phyloP scores from a whole-genome alignment of 2,113 vertebrate species.

The Struthio camelus region DNA sequence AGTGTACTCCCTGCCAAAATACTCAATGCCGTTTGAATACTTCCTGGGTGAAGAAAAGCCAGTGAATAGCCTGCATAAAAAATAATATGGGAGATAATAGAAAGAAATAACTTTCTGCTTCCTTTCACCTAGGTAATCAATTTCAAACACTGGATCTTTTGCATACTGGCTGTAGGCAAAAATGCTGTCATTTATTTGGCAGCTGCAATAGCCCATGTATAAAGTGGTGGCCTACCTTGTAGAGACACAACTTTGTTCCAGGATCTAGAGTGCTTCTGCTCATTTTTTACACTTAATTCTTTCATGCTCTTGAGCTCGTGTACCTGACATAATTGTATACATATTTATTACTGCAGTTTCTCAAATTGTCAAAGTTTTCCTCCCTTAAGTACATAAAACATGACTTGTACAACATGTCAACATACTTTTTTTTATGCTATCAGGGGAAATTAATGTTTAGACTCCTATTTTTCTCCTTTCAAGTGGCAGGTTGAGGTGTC shows the following conservation, averaged over 20 bases:
- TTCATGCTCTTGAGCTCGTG: neutral
- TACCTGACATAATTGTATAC: neutral
- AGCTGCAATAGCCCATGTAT: neutral
- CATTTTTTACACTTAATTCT: neutral
- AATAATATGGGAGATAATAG: neutral
- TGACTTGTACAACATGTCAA: neutral
- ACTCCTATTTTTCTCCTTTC: neutral
- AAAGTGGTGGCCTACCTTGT: neutral
- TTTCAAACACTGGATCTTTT: neutral
- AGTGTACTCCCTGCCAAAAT: neutral
- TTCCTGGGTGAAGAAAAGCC: neutral
- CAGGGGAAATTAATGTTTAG: neutral
- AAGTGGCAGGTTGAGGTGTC: neutral
- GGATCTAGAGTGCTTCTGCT: neutral
- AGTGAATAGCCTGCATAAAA: neutral
- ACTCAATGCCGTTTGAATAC: neutral
- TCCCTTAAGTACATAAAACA: neutral
- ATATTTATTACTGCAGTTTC: neutral
- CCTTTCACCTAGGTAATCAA: neutral
- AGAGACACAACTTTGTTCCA: neutral
- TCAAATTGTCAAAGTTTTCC: neutral
- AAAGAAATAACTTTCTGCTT: neutral
- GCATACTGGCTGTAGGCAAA: neutral
- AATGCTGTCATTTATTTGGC: neutral
- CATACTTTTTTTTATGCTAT: fast-evolving